A percentile compares a stretch with the other conserved stretches of the same genome.
Evolutionary conservation across 2,888 invertebrate species (phyloP).

Genomic region (Latrodectus elegans): DNA sequence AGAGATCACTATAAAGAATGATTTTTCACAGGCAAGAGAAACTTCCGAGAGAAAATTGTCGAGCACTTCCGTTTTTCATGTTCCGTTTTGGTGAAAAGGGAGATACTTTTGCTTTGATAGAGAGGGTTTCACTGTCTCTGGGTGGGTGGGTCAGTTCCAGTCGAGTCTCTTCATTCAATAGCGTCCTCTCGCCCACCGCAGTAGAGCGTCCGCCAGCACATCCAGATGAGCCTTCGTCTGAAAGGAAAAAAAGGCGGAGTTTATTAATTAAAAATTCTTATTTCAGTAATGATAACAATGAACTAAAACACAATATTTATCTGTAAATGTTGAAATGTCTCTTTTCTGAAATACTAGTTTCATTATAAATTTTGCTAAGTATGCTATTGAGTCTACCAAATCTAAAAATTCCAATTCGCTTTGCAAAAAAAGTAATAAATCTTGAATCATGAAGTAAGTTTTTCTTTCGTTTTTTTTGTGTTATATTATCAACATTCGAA

Average conservation of each 20-base stretch:
- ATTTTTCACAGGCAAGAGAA: slow-evolving; percentile 44
- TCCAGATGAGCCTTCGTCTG: slow-evolving; percentile 97
- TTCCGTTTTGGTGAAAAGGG: slow-evolving; percentile 33
- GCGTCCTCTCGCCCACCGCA: slow-evolving; percentile 95
- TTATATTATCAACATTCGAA: too few relatives aligned
- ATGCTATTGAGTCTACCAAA: too few relatives aligned
- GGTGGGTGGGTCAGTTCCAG: slow-evolving; percentile 57
- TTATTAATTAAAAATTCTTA: too few relatives aligned
- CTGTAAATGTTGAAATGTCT: too few relatives aligned
- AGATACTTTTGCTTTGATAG: slow-evolving; percentile 27
- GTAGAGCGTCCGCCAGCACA: slow-evolving; percentile 92
- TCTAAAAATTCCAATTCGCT: too few relatives aligned
- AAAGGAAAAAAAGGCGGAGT: slow-evolving; percentile 73
- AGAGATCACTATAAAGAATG: slow-evolving; percentile 17
- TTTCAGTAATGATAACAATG: too few relatives aligned
- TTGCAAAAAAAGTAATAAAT: too few relatives aligned
- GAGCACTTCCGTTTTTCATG: slow-evolving; percentile 33
- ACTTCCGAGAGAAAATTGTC: slow-evolving; percentile 31
- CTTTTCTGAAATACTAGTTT: too few relatives aligned
- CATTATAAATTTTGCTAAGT: too few relatives aligned
- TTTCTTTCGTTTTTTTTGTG: too few relatives aligned
- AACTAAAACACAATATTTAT: too few relatives aligned
- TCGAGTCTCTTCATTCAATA: slow-evolving; percentile 76
- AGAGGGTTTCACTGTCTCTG: slow-evolving; percentile 39
- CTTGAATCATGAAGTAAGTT: too few relatives aligned